phyloP scores from a whole-genome alignment of 2,113 vertebrate species.

The Australoheros scitulus region DNA sequence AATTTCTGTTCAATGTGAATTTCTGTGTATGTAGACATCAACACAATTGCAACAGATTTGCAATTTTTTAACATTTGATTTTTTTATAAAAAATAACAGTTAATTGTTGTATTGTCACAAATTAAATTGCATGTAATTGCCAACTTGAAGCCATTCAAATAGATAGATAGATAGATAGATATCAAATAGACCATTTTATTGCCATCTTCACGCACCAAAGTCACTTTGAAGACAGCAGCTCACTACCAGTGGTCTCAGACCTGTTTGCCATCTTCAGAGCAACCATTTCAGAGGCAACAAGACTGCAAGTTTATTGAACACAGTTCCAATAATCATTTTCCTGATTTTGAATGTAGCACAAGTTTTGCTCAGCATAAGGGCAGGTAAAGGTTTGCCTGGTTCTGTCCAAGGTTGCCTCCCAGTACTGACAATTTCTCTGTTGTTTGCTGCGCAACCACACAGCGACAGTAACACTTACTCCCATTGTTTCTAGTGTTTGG shows the following conservation, averaged over 20 bases:
- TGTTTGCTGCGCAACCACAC: not conserved
- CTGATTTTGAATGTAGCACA: not conserved
- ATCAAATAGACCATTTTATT: not conserved
- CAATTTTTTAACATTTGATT: not conserved
- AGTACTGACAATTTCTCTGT: not conserved
- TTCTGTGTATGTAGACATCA: not conserved
- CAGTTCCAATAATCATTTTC: not conserved
- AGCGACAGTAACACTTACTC: not conserved
- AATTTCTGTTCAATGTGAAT: no score
- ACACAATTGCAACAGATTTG: not conserved
- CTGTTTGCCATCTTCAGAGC: no score
- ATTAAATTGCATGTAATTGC: not conserved
- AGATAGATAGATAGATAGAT: no score
- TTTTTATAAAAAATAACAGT: not conserved
- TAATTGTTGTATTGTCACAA: not conserved
- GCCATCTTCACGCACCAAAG: not conserved
- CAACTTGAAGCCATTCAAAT: not conserved
- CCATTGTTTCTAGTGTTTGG: not conserved
- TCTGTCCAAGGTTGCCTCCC: not conserved
- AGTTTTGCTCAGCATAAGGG: not conserved
- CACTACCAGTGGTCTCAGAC: not conserved
- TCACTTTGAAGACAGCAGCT: not conserved
- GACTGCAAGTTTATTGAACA: not conserved
- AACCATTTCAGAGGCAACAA: not conserved
- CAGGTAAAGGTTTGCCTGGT: not conserved